Evolutionary conservation across 53 echinoderm and acorn worm species (phyloP).

Genomic region (Arbacia lixula): DNA sequence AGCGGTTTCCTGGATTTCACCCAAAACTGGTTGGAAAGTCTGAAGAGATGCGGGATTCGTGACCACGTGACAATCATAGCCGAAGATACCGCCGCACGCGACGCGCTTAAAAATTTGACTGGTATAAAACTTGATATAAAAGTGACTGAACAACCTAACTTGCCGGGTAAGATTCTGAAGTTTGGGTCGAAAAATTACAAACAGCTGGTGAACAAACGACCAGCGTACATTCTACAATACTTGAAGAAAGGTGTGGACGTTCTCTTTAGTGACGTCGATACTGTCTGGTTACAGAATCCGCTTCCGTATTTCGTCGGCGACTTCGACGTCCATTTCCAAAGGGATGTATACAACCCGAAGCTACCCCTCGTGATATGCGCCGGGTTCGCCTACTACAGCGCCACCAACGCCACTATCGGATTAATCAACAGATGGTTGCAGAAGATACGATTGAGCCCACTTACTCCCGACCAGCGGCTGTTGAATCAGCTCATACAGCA

Average conservation of each 20-base stretch:
- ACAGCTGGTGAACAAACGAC: slow-evolving; percentile 74
- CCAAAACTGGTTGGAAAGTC: slow-evolving; percentile 77
- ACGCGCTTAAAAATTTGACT: slow-evolving; percentile 27
- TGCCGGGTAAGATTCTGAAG: slow-evolving; percentile 7
- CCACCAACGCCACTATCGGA: slow-evolving; percentile 45
- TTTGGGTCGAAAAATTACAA: slow-evolving; percentile 66
- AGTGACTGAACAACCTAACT: slow-evolving; percentile 2
- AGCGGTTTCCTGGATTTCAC: slow-evolving; percentile 75
- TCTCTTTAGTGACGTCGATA: slow-evolving; percentile 83
- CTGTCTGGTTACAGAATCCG: slow-evolving; percentile 75
- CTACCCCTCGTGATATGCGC: slow-evolving; percentile 57
- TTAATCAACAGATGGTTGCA: slow-evolving; percentile 68
- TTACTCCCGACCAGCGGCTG: slow-evolving; percentile 64
- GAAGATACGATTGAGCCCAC: slow-evolving; percentile 12
- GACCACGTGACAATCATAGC: slow-evolving; percentile 71
- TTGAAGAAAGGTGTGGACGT: slow-evolving; percentile 66
- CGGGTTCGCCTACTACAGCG: slow-evolving; percentile 72
- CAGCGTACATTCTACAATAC: slow-evolving; percentile 54
- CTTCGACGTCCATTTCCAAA: slow-evolving; percentile 66
- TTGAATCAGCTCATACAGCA: slow-evolving; percentile 54
- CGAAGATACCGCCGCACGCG: slow-evolving; percentile 52
- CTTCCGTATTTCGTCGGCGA: slow-evolving; percentile 70
- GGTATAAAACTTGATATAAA: slow-evolving; percentile 45
- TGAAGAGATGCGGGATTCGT: slow-evolving; percentile 45
- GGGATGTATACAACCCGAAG: slow-evolving; percentile 32